Base-by-base conservation (phyloP, 2,888 invertebrate genomes). In the Drosophila leonis region DNA sequence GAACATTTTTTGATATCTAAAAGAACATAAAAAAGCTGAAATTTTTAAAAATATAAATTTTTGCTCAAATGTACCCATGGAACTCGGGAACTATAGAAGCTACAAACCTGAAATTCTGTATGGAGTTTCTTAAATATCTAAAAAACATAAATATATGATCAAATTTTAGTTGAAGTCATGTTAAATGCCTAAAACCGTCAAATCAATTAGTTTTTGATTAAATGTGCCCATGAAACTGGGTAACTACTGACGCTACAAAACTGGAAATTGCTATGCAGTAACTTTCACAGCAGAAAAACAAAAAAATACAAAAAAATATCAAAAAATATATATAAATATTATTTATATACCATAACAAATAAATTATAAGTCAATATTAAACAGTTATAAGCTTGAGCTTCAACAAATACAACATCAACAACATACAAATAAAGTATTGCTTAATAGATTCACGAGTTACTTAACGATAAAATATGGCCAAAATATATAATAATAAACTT, bases 131-230 rank as follows among this genome's bases (percentile, higher is more conserved):
- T 7, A 18, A 4, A 18, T 8, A 18, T 49, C 4, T 31, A 49
- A 4, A 31, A 31, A 31, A 3, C 13, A 13, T 49, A 18, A 13
- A 13, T 31, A 18, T 7, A 31, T 31, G 1, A 12, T 0, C 3
- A 1, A 2, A 1, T 18, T n/a, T 4, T 5, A n/a, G 8, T 13
- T 4, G 24, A 44, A 24, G 0, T 1, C 13, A 2, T 2, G 0
- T 24, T 1, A 20, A 7, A 4, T 4, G 6, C 6, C 15, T 0
- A 27, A 9, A 27, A 4, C 3, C 8, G 3, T 27, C 2, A 46
- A 8, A 46, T 46, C 27, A 15, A 27, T 4, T 27, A 27, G 1
- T 15, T 46, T 2, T 13, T 44, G 12, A 20, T 24, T 15, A 9
- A n/a, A n/a, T 7, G 5, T 10, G 2, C 2, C 1, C 27, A 29